Evolutionary conservation across 2,888 invertebrate species (phyloP), one percentile per base, ranked within the genome.

Genomic region (Drosophila glabriapex): DNA sequence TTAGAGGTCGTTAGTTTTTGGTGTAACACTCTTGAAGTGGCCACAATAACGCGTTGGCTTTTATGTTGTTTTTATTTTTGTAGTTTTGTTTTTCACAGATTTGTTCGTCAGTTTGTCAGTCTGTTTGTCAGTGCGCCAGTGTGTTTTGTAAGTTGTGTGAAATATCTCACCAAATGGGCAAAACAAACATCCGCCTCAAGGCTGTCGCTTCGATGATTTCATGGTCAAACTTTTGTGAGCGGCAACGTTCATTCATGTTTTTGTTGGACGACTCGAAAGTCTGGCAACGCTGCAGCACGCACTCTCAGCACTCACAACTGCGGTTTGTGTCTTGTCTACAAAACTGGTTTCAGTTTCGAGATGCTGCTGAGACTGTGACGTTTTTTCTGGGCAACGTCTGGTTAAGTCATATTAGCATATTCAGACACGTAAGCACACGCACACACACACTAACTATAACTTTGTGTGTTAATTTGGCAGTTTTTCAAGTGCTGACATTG

Each of bases 401-500:
- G 49, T 76, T 77, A 80, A 79, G 64, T 66, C 66, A 67, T 39
- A 43, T 46, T 46, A 46, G 19, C 52, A 46, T n/a, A 50, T 16
- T 49, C 29, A 35, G n/a, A 33, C 28, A 33, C 49, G 59, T 31
- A 46, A 52, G 5, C 35, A 14, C 35, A 33, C 50, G 29, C 69
- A 52, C 22, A 61, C 35, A 50, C 49, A 33, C 43, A 50, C 55
- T 29, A 22, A 31, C 5, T 37, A 19, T 33, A n/a, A 14, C 33
- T 64, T 56, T 71, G 64, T 74, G 71, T 83, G 89, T 90, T 85
- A 85, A 85, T 90, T 85, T 85, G 85, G 89, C 84, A 76, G 85
- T 78, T 90, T 85, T 89, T 89, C 73, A 89, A 80, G 70, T 72
- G 85, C 83, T 92, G 91, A 91, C 91, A 92, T 91, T 91, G 91